Evolutionary conservation across 2,797 vertebrate genomes (phyloP).

Genomic region (Ceryle rudis): DNA sequence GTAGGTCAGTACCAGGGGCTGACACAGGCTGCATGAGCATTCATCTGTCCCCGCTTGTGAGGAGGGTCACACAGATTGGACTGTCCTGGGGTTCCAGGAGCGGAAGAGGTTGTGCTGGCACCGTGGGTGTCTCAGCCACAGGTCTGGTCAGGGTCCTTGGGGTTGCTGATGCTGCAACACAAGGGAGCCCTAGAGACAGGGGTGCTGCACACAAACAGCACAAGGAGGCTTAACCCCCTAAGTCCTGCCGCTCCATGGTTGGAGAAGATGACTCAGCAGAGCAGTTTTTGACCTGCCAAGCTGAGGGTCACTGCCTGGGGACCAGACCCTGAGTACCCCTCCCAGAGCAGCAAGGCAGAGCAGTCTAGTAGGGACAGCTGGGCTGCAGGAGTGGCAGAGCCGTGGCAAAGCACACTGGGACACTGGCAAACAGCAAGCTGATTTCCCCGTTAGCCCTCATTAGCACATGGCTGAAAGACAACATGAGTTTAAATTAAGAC

Average conservation of each 20-base stretch:
- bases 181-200: rapidly evolving
- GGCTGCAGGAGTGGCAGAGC: not conserved
- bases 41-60: not conserved
- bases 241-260: not conserved
- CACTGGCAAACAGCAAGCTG: not conserved
- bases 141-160: not conserved
- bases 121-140: rapidly evolving
- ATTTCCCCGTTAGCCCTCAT: constrained; percentile 76
- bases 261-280: not conserved
- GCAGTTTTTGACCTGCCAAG: rapidly evolving
- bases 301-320: not conserved
- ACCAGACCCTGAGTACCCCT: not conserved
- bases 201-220: not conserved
- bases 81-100: not conserved
- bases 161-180: not conserved
- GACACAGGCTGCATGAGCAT: rapidly evolving
- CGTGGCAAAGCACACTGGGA: not conserved
- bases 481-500: constrained; percentile 73
- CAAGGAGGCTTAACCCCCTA: not conserved
- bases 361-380: not conserved
- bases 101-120: not conserved
- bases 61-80: not conserved
- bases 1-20: rapidly evolving
- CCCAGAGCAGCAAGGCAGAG: not conserved
- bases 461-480: constrained; percentile 76